Percentiles rank a stretch among this genome's conserved stretches.
Evolutionary conservation across 2,113 vertebrate species (phyloP).

Genomic region (Phalacrocorax aristotelis): DNA sequence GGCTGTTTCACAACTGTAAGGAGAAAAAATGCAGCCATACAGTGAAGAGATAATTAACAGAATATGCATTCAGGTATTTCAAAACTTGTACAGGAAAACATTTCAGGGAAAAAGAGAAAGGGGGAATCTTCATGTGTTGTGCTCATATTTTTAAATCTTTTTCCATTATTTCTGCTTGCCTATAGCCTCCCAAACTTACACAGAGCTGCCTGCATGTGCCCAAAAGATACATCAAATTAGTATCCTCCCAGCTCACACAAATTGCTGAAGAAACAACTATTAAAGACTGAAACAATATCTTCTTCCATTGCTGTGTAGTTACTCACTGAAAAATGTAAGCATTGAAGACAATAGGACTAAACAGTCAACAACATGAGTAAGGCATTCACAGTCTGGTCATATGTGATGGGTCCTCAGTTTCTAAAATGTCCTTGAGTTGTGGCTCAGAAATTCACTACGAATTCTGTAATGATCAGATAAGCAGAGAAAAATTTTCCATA

Average conservation of each 20-base stretch:
- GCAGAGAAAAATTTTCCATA: not conserved
- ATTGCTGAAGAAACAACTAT: not conserved
- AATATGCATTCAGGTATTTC: not conserved
- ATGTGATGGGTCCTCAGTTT: not conserved
- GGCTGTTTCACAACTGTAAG: not conserved
- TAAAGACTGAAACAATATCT: not conserved
- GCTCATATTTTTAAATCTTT: not conserved
- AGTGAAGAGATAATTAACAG: not conserved
- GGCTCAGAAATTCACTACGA: not conserved
- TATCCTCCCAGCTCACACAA: not conserved
- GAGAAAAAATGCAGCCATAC: not conserved
- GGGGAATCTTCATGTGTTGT: not conserved
- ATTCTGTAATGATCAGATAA: not conserved
- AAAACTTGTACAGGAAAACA: not conserved
- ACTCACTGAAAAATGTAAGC: not conserved
- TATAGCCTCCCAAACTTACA: not conserved
- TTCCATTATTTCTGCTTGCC: not conserved
- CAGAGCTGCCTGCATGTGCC: not conserved
- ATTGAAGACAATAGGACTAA: not conserved
- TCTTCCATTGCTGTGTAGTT: not conserved
- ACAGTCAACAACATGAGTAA: not conserved
- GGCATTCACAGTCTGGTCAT: not conserved
- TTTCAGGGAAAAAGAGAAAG: fast-evolving
- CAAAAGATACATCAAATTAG: not conserved
- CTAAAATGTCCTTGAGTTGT: not conserved